These are phyloP conservation scores for Papilio xuthus DNA, from an alignment of 1,140 invertebrate genomes.

Conservation along the genomic window DNA sequence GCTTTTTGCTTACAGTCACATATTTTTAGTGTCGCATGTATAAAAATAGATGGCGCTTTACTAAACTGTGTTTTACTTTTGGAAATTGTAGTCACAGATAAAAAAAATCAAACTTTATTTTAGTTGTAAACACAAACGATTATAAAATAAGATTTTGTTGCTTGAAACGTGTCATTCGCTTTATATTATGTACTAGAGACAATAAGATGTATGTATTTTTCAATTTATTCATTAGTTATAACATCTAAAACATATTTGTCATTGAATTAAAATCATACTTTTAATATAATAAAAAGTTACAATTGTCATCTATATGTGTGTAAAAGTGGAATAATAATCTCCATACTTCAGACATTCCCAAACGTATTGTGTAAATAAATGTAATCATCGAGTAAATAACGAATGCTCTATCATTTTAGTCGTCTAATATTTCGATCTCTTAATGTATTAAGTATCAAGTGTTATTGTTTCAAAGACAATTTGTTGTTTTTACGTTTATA, in stretches of 20 bases:
- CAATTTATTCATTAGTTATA: slow-evolving; percentile 33
- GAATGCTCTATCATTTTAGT: slow-evolving; percentile 44
- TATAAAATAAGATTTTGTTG: background rate
- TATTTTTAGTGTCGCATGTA: slow-evolving; percentile 50
- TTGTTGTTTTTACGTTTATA: slow-evolving; percentile 39
- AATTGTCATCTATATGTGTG: slow-evolving; percentile 1
- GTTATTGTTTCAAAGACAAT: slow-evolving; percentile 47
- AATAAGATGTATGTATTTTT: slow-evolving; percentile 41
- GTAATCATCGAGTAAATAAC: slow-evolving; percentile 47
- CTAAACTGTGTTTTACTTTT: slow-evolving; percentile 42
- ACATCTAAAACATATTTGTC: background rate
- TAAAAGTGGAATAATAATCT: slow-evolving; percentile 43
- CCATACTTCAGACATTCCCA: slow-evolving; percentile 70
- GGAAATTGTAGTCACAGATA: background rate
- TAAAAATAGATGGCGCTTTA: slow-evolving; percentile 52
- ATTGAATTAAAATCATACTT: background rate
- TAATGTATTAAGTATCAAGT: slow-evolving; percentile 42
- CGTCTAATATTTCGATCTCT: slow-evolving; percentile 36
- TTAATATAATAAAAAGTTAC: slow-evolving; percentile 8
- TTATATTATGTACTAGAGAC: slow-evolving; percentile 40
- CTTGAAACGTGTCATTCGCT: slow-evolving; percentile 31
- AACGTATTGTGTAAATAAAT: slow-evolving; percentile 60
- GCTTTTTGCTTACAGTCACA: slow-evolving; percentile 67
- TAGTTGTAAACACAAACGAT: background rate
- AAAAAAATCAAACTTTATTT: background rate